Evolutionary conservation across 2,888 invertebrate genomes (phyloP), one percentile per base, ranked within the genome.

Genomic region (Dynastes tityus): DNA sequence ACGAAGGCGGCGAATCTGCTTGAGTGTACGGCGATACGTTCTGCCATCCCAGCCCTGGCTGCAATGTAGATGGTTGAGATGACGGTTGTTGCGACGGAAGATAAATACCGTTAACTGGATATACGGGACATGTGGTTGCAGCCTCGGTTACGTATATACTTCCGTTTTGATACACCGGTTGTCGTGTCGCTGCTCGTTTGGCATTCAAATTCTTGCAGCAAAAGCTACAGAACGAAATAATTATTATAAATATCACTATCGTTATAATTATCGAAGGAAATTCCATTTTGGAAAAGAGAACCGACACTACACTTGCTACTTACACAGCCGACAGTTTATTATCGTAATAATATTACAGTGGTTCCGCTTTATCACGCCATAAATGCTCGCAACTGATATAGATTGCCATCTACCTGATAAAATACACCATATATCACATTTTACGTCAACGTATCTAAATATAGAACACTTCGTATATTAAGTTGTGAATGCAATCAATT

Each of bases 341-440:
- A 13, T 29, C 32, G 32, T 32, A 3, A 32, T 32, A 27, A 61
- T 63, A 63, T 29, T 63, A 29, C 27, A 29, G 32, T 63, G 13
- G 5, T 32, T 63, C 11, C n/a, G 32, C 11, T 11, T 63, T 63
- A 63, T 63, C 63, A 63, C 32, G 11, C 13, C 2, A 5, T 63
- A 63, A 63, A 63, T 6, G 29, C 13, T 13, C 32, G 61, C 6
- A 53, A 61, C 27, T 61, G 29, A 61, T 61, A 63, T 13, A 27
- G 27, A 29, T 63, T 63, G n/a, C 29, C 32, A 29, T 29, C 32
- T 63, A 63, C 8, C 63, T 63, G 63, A 63, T 63, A 63, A 63
- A 32, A 11, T 1, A 37, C 5, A 37, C 22, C 1, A 22, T 1
- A 22, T 22, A 22, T 22, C 53, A 13, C 13, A 55, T 55, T 9